Conservation (phyloP, 23 tunicate species). For the Styela clava region DNA sequence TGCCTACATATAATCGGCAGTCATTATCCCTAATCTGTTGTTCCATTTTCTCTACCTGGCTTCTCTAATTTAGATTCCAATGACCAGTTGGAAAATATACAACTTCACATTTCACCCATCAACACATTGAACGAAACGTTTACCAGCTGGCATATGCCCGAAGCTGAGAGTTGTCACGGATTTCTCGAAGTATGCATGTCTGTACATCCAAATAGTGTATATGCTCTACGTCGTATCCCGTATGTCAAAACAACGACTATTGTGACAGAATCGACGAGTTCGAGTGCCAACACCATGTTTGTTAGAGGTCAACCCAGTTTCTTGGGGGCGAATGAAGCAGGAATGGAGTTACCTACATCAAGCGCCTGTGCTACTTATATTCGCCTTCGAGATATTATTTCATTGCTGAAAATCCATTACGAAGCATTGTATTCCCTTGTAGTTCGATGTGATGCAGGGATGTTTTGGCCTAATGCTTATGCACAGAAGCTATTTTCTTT, state of each 20-base stretch:
- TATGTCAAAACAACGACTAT: not conserved
- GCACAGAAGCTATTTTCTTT: not conserved
- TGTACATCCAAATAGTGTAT: not conserved
- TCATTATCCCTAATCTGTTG: too few species aligned
- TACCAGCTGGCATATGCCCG: conserved; percentile 14
- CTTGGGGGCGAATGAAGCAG: not conserved
- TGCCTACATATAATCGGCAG: too few species aligned
- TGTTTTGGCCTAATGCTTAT: conserved; percentile 13
- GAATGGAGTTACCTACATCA: not conserved
- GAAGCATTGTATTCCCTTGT: conserved; percentile 3
- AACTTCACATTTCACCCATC: too few species aligned
- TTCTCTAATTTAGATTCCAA: too few species aligned
- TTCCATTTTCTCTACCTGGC: too few species aligned
- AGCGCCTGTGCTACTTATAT: conserved; percentile 5
- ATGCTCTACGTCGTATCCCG: conserved; percentile 19
- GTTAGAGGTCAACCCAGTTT: not conserved
- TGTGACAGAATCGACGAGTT: not conserved
- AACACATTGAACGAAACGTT: too few species aligned
- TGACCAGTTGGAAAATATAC: too few species aligned
- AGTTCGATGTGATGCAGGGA: not conserved
- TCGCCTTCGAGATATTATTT: conserved; percentile 24
- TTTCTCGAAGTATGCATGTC: conserved; percentile 32
- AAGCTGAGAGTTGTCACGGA: conserved; percentile 23
- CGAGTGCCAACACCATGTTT: not conserved
- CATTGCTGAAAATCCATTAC: conserved; percentile 8